Base-by-base conservation (phyloP, 2,113 vertebrate species). In the Thinocorus orbignyianus region DNA sequence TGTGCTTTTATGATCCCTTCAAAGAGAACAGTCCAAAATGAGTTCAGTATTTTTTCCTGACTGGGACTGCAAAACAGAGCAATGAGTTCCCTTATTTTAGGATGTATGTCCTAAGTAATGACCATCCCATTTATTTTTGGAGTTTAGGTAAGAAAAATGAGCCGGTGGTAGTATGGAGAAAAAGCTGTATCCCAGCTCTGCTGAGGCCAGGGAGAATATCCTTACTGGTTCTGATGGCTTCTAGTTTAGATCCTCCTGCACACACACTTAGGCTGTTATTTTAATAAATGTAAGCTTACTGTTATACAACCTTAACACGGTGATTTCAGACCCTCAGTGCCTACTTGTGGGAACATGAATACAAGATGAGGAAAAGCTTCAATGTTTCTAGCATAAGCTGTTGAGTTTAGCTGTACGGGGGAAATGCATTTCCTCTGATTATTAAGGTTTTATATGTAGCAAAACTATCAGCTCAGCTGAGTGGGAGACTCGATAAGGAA, bases 381-480 rank as follows among this genome's bases (percentile, higher is more conserved):
- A 35, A 2, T 55, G 33, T 82, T 83, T 82, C 52, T 46, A 51
- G 52, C 26, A 17, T 5, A 28, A 95, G 69, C 70, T 49, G 25
- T 0, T 83, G 80, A 70, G 48, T 81, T 95, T 64, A 93, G 58
- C 76, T 72, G 15, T 33, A 87, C 30, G 62, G 44, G 48, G 54
- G 10, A 80, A 96, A 95, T 85, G 49, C 0, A 25, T 79, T 91
- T 95, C 60, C 65, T 86, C 81, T 92, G 74, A 80, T 94, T 80
- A 88, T 57, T 91, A 91, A 91, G 82, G 69, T 74, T 90, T 87
- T 76, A 35, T 37, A 41, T 54, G 37, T 79, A 92, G 78, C 54
- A 61, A 85, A 96, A 85, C 61, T 62, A 42, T 44, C 46, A 58
- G 71, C 91, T 94, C 87, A 90, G 74, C 37, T 88, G 85, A 92